Evolutionary conservation across 2,888 invertebrate species (phyloP).

Genomic region (Sycophila texana): DNA sequence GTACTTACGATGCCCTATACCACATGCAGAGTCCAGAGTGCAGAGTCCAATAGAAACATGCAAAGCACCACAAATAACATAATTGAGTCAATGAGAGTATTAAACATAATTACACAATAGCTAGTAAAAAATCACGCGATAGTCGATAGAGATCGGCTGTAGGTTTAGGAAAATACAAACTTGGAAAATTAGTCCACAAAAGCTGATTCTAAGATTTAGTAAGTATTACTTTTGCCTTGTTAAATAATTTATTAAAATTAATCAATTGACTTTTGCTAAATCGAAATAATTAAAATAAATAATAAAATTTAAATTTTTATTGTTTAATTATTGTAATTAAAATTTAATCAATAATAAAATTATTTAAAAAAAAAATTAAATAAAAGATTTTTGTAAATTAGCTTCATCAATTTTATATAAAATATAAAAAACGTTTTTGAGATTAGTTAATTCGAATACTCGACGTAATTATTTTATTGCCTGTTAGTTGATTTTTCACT

Average conservation of each 20-base stretch:
- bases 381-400: too few species aligned
- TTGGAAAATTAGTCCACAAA: too few species aligned
- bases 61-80: conserved; percentile 75
- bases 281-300: background rate
- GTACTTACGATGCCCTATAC: conserved; percentile 75
- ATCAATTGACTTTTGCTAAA: too few species aligned
- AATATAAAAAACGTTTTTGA: too few species aligned
- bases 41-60: conserved; percentile 75
- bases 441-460: too few species aligned
- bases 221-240: too few species aligned
- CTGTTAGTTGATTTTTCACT: conserved; percentile 40
- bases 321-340: background rate
- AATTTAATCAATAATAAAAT: too few species aligned
- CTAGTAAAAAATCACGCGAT: conserved; percentile 32
- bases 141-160: background rate
- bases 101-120: conserved; percentile 69
- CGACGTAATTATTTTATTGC: background rate
- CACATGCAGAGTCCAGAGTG: conserved; percentile 71
- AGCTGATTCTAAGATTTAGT: too few species aligned
- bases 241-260: too few species aligned
- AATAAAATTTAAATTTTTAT: background rate
- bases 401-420: too few species aligned
- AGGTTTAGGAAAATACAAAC: too few species aligned
- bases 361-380: too few species aligned
- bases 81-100: conserved; percentile 71